A percentile compares a stretch with the other conserved stretches of the same genome.
These are phyloP conservation scores for Pongo pygmaeus DNA, from an alignment of 2,113 vertebrate species.

Conservation along the genomic window DNA sequence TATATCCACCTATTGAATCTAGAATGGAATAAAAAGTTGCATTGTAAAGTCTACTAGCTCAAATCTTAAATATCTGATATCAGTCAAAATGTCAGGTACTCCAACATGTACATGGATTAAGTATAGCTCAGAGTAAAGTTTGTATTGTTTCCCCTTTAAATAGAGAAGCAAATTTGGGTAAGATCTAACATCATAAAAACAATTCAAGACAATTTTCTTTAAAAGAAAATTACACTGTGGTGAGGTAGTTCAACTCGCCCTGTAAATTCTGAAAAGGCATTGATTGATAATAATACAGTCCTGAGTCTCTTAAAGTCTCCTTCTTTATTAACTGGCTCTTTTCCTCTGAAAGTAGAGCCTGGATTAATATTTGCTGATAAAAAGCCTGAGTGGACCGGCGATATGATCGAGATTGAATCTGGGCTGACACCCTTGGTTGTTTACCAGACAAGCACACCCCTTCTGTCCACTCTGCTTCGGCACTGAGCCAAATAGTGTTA, in stretches of 20 bases:
- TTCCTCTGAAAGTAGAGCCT: not conserved
- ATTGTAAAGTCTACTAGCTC: not conserved
- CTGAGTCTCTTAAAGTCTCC: not conserved
- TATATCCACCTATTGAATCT: not conserved
- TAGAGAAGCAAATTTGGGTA: not conserved
- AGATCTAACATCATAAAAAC: not conserved
- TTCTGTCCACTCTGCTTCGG: not conserved
- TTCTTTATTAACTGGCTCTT: not conserved
- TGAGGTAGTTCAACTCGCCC: not conserved
- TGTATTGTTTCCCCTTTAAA: not conserved
- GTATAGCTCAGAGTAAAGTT: not conserved
- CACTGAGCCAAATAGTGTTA: not conserved
- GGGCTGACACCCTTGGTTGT: not conserved
- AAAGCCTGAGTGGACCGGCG: not conserved
- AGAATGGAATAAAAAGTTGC: not conserved
- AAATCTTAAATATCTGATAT: not conserved
- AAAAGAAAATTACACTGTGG: not conserved
- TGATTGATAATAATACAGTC: not conserved
- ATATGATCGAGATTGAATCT: not conserved
- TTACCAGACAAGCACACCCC: not conserved
- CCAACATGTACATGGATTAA: not conserved
- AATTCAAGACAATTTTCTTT: not conserved
- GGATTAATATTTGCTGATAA: not conserved
- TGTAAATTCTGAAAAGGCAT: not conserved
- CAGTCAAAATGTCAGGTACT: not conserved